Base-by-base conservation (phyloP, 2,113 vertebrate species). In the Pitta sordida region DNA sequence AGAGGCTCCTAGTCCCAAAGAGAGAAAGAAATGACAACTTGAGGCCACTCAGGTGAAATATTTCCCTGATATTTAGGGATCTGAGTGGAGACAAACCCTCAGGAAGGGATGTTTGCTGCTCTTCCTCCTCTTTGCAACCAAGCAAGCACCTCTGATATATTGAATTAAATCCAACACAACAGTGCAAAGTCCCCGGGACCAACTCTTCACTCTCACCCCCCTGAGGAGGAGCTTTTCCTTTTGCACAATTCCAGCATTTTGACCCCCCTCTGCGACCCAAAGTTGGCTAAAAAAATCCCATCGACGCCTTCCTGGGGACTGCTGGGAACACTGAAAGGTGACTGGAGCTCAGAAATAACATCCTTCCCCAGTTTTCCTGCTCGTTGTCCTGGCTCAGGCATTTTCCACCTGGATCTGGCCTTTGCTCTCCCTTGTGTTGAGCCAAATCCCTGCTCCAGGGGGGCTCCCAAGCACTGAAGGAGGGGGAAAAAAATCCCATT, bases 21-120 rank as follows among this genome's bases (percentile, higher is more conserved):
- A 0, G 8, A 26, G 15, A 39, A 30, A 34, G 23, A 16, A 59
- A 12, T 0, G 17, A 23, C 13, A 19, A 0, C 41, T 14, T 2
- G 10, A 49, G 37, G 5, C 27, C 46, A 37, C 69, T 60, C n/a
- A 3, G 27, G n/a, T 4, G 16, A 52, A 29, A 15, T 4, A 14
- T 49, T 24, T 49, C 44, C 5, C 21, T 49, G 48, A 49, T 23
- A 8, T 13, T 10, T 0, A 3, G 51, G 82, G 39, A 36, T 46
- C 43, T 75, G n/a, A n/a, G n/a, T n/a, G n/a, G n/a, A n/a, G n/a
- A 2, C 23, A 53, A 43, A 1, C 39, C 32, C 49, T 43, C 26
- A 11, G 59, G 58, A 74, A 26, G 3, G 23, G 36, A 0, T 27
- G 3, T 26, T 68, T 83, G 30, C 51, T 22, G 14, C 14, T 49